Evolutionary conservation across 2,113 vertebrate species (phyloP), one percentile per base, ranked within the genome.

Genomic region (Motacilla alba): DNA sequence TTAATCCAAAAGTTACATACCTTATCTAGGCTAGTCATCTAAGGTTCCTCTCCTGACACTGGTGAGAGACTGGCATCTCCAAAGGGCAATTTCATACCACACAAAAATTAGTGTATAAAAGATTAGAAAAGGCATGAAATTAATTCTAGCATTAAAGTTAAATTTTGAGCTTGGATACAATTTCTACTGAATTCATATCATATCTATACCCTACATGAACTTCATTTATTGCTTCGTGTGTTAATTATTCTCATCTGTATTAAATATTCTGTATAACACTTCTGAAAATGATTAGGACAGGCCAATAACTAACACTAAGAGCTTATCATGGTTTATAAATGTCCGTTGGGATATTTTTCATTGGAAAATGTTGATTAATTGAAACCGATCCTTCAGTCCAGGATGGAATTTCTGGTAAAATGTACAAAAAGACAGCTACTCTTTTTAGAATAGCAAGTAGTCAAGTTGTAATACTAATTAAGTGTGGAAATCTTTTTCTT

Each of bases 171-270:
- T 89, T 84, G 76, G 73, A 68, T 90, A 88, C 37, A 84, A 89
- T 91, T 94, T 93, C 76, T 58, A 39, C 69, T 69, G 69, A 92
- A 94, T 96, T 92, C 53, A 79, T 92, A 75, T 87, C 79, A 64
- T 93, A 89, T 94, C 94, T 93, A 81, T 93, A 96, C 49, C 27
- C 52, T 81, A 89, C 89, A 89, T 89, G 68, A 89, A 94, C 88
- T 94, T 90, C 76, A 87, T 94, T 88, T 95, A 90, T 92, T 94
- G 35, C 96, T 95, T 93, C 33, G n/a, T 72, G 83, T 90, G 89
- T 96, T 97, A 96, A 96, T 97, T 97, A 93, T 97, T 92, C 95
- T 94, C 94, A 87, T 89, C 91, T 90, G 60, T 94, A 96, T 97
- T 95, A 97, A 96, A 93, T 83, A 95, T 97, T 97, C 96, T 89